Evolutionary conservation across 1,140 invertebrate genomes (phyloP), one percentile per base, ranked within the genome.

Genomic region (Centruroides vittatus): DNA sequence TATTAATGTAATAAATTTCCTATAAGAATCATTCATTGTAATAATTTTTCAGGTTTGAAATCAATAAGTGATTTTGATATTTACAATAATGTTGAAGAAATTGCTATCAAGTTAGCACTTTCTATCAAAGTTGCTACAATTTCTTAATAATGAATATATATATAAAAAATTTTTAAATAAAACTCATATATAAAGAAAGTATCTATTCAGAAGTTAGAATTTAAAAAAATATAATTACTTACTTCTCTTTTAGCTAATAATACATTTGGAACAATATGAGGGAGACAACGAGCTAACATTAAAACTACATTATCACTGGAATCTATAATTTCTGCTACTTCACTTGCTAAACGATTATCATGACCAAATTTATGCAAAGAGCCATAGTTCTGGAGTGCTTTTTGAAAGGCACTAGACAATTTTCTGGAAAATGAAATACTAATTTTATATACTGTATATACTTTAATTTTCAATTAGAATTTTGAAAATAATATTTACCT

Each of bases 261-360:
- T 50, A 86, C 78, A 74, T 86, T 85, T 5, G 84, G 83, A 62
- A 84, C 79, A 56, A 86, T 81, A 66, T 80, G 76, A 12, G 81
- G 79, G 55, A 85, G 66, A 66, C 74, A 75, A 50, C 72, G 57
- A 23, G 67, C 73, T 41, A 78, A 61, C 68, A 77, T 72, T 7
- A 67, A 55, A 4, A 77, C 70, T 35, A 77, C 69, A 54, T 66
- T 69, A 35, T 72, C 67, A 13, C 62, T 65, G 35, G 69, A 67
- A 63, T 71, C 67, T 7, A 68, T 67, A 8, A 76, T 70, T 61
- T 65, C 64, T 11, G 60, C 51, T 61, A 75, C 74, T 70, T 77
- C 74, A 60, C 67, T 66, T 6, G 72, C 68, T 59, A 77, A 70
- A 53, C 74, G 68, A 61, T 73, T 74, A 49, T 74, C 72, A 61